phyloP scores from a whole-genome alignment of 2,113 vertebrate genomes.

The Aspidoscelis tigris region DNA sequence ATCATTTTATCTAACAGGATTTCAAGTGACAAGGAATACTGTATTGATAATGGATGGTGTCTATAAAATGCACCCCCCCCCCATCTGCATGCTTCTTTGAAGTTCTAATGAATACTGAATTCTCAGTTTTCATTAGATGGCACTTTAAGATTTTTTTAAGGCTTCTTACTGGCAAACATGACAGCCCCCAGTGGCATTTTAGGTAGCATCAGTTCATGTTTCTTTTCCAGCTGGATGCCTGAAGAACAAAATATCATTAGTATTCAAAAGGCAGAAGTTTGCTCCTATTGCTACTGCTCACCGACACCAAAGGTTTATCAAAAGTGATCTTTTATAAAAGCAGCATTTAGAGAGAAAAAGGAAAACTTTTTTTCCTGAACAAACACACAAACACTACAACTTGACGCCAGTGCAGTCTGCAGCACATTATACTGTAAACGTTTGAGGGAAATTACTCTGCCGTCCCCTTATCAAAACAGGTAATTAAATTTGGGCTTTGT shows the following conservation, averaged over 20 bases:
- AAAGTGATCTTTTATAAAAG: conserved; percentile 28
- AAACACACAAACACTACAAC: background rate
- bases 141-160: conserved; percentile 5
- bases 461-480: background rate
- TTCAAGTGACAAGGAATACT: conserved; percentile 30
- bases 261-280: background rate
- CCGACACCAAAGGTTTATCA: conserved; percentile 8
- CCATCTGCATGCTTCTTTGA: background rate
- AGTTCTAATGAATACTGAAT: conserved; percentile 4
- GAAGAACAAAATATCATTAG: background rate
- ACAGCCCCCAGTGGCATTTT: conserved; percentile 34
- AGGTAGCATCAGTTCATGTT: background rate
- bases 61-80: conserved; percentile 29
- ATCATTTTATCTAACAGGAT: conserved; percentile 46
- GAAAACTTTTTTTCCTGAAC: conserved; percentile 3
- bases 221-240: background rate
- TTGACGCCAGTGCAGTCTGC: conserved; percentile 8
- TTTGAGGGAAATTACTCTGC: background rate
- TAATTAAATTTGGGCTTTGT: background rate
- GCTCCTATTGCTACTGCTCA: conserved; percentile 12
- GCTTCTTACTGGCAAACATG: background rate
- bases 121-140: conserved; percentile 18
- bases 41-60: conserved; percentile 25
- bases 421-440: conserved; percentile 36
- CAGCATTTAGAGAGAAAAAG: conserved; percentile 18